Base-by-base conservation (phyloP, 2,888 invertebrate genomes). In the Malachius bipustulatus region DNA sequence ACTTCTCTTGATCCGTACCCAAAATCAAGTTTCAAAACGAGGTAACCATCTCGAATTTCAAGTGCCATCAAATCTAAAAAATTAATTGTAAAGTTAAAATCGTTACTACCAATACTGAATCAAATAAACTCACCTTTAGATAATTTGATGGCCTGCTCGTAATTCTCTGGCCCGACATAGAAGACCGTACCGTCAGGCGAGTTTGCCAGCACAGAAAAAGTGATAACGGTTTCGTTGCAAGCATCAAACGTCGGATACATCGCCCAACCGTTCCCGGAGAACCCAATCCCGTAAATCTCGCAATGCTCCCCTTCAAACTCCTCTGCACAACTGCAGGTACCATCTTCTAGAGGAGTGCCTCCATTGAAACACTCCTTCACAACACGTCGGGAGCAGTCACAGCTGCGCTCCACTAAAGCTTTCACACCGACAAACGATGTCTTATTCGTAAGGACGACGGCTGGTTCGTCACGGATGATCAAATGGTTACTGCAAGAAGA, bases 371-470 rank as follows among this genome's bases (percentile, higher is more conserved):
- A 59, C 24, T 47, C 48, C 4, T 29, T 36, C 3, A 47, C 41
- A 4, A 37, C 40, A 41, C 34, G 44, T n/a, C 48, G 44, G 12
- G 50, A 35, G 35, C 58, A 82, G 65, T 70, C 72, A 52, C 91
- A 93, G 31, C 78, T 72, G 0, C 88, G 79, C 56, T 82, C 78
- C 0, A 88, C 80, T 16, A 82, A 69, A 0, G 89, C 88, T 13
- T 79, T 77, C 0, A 98, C 88, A 0, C 96, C 96, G 9, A 97
- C 89, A 56, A 96, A 88, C 3, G 91, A 89, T 0, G 91, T 89
- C 2, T 77, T 80, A 56, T 97, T 97, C 0, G 94, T 91, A 54
- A 83, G 90, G 4, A 98, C 87, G 4, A 85, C 72, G 16, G 80
- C 73, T 0, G 89, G 87, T 10, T 76, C 75, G 36, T 77, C 77